A percentile compares a stretch with the other conserved stretches of the same genome.
Conservation (phyloP, 2,113 vertebrate species). For the Gasterosteus nipponicus region DNA sequence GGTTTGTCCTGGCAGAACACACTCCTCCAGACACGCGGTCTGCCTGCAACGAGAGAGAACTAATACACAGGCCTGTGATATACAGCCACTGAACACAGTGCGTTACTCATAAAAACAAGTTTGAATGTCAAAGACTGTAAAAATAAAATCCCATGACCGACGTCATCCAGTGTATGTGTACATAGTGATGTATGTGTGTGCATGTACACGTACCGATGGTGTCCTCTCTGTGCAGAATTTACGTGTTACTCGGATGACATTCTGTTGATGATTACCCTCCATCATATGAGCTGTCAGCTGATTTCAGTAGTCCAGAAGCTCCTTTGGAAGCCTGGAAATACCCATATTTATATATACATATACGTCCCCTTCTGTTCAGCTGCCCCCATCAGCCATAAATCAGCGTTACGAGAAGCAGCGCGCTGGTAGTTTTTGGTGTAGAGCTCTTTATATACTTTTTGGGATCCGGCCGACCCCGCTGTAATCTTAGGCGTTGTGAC, state of each 20-base stretch:
- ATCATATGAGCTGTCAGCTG: conserved; percentile 74
- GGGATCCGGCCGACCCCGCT: conserved; percentile 38
- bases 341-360: background rate
- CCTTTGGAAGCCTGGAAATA: conserved; percentile 35
- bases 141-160: background rate
- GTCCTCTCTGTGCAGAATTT: conserved; percentile 13
- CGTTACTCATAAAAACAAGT: background rate
- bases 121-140: background rate
- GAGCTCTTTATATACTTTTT: conserved; percentile 28
- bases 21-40: background rate
- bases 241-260: conserved; percentile 1
- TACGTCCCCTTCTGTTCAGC: conserved; percentile 37
- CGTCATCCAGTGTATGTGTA: background rate
- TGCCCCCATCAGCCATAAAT: conserved; percentile 45
- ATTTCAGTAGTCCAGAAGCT: conserved; percentile 53
- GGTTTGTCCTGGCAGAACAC: conserved; percentile 5
- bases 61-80: background rate
- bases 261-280: background rate
- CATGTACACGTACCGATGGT: background rate
- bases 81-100: background rate
- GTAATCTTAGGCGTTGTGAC: conserved; percentile 68
- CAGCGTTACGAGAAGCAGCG: conserved; percentile 56
- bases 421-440: conserved; percentile 47
- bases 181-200: background rate
- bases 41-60: background rate